Evolutionary conservation across 2,797 vertebrate genomes (phyloP).

Genomic region (Gadopsis bispinosus): DNA sequence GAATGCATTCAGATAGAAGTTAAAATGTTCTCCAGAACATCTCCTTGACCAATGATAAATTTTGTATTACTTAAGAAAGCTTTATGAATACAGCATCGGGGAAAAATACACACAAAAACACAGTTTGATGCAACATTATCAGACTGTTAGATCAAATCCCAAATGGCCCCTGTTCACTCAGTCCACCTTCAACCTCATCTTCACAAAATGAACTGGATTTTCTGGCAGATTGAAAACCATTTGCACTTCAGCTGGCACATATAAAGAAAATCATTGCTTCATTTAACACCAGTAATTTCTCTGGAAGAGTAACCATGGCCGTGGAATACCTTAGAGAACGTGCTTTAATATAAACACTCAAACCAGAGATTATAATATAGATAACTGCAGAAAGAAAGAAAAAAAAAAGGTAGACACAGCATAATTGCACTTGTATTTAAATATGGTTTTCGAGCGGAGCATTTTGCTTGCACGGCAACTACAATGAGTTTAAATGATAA

Average conservation of each 20-base stretch:
- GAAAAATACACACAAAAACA: conserved; percentile 39
- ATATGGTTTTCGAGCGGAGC: conserved; percentile 49
- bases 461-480: conserved; percentile 48
- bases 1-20: conserved; percentile 1
- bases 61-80: no score
- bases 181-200: conserved; percentile 66
- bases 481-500: conserved; percentile 56
- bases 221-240: conserved; percentile 75
- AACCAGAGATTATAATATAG: conserved; percentile 81
- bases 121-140: conserved; percentile 52
- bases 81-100: conserved; percentile 25
- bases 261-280: conserved; percentile 79
- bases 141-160: conserved; percentile 56
- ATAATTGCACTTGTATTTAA: conserved; percentile 73
- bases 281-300: conserved; percentile 81
- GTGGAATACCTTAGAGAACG: conserved; percentile 73
- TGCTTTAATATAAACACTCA: conserved; percentile 63
- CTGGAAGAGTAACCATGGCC: conserved; percentile 63
- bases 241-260: conserved; percentile 76
- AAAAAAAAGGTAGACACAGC: conserved; percentile 50
- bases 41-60: conserved; percentile 37
- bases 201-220: conserved; percentile 69
- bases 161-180: conserved; percentile 43
- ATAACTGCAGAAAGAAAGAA: conserved; percentile 53
- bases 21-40: neutral